Percentiles rank a stretch among this genome's conserved stretches.
These are phyloP conservation scores for Manis javanica DNA, from an alignment of 2,797 vertebrate species.

Conservation along the genomic window DNA sequence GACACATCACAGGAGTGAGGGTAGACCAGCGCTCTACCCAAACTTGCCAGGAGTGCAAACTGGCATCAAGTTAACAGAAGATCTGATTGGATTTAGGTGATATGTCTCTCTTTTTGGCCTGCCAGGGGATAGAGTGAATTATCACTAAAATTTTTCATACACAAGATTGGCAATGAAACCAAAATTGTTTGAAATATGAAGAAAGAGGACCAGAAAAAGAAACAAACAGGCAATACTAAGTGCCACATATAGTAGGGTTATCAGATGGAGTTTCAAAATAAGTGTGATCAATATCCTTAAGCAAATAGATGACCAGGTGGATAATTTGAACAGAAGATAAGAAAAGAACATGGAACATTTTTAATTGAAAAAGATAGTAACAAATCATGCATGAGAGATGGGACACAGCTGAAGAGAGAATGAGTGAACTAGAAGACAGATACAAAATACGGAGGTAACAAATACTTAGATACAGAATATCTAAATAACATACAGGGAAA, in stretches of 20 bases:
- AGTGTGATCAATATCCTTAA: not conserved
- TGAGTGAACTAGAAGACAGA: not conserved
- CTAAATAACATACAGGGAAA: not conserved
- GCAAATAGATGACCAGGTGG: not conserved
- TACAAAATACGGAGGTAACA: not conserved
- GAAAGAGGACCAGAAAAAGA: not conserved
- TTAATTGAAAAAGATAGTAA: not conserved
- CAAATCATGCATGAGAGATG: not conserved
- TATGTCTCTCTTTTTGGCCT: not conserved
- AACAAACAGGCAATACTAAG: not conserved
- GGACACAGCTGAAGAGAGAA: not conserved
- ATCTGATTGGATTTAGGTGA: not conserved
- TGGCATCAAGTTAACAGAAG: not conserved
- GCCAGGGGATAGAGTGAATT: not conserved
- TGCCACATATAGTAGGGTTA: not conserved
- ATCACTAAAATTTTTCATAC: not conserved
- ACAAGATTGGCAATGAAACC: not conserved
- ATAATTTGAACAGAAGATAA: constrained; percentile 6
- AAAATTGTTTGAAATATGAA: not conserved
- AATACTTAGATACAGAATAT: too few species aligned
- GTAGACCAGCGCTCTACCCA: not conserved
- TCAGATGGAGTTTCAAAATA: not conserved
- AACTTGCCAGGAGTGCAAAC: not conserved
- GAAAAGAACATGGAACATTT: not conserved
- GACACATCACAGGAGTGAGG: fast-evolving